Evolutionary conservation across 2,797 vertebrate species (phyloP), one percentile per base, ranked within the genome.

Genomic region (Microctenopoma steveboyesi): DNA sequence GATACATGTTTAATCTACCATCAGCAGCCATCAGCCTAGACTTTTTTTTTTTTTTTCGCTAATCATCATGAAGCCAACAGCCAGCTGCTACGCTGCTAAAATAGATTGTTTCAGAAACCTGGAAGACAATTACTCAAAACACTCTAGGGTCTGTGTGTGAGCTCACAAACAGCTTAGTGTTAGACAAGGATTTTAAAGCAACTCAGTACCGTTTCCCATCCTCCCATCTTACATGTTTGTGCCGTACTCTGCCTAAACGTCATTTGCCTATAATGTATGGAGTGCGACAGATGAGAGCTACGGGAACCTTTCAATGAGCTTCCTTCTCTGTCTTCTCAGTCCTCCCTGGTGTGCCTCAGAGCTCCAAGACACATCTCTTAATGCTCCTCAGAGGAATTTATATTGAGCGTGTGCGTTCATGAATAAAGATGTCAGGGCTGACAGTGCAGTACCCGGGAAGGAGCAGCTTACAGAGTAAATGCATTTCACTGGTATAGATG

Each of bases 341-440:
- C 82, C 85, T 82, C 78, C 79, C 83, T 52, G 60, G 83, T 83
- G 88, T 79, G 81, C 82, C 75, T 79, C 72, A 22, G 59, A 12
- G 81, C 82, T 88, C 78, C 74, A 71, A 89, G 85, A 91, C 83
- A 79, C 85, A 90, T 84, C 82, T 88, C 86, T 75, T 90, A 91
- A 90, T 89, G 78, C 90, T 90, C 79, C 88, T 90, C 76, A 60
- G 80, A 89, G 85, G 85, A 89, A 85, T 90, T 83, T 84, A 81
- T 81, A 78, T 85, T 64, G 81, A 86, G 81, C 72, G 35, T 51
- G 83, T 79, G 76, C 75, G 84, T 90, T 93, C 90, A 93, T 93
- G 90, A 93, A 93, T 92, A 92, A 91, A 93, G 88, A 91, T 91
- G 91, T 82, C 84, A 86, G 68, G 71, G 65, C 83, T 91, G 88